Evolutionary conservation across 2,888 invertebrate genomes (phyloP), one percentile per base, ranked within the genome.

Genomic region (Xestia c-nigrum): DNA sequence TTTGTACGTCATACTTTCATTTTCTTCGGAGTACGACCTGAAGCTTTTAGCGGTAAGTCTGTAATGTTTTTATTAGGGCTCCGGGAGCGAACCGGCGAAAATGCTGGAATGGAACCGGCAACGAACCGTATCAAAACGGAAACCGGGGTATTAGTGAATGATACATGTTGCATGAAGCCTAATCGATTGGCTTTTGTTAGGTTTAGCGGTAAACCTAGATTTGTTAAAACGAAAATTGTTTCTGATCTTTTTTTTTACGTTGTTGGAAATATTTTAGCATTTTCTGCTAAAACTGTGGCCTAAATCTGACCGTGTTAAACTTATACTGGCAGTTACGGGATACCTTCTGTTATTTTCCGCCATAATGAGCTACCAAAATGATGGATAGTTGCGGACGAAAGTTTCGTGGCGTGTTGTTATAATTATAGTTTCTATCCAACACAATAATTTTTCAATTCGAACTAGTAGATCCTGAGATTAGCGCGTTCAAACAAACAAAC

Each of bases 41-140:
- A 89, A 86, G 85, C 89, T 88, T 86, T 88, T 85, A 89, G 87
- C 75, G 76, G 80, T 74, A 76, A 80, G 84, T 50, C 75, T 72
- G 86, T 85, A 79, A 89, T 89, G 86, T 80, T 88, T 86, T 88
- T 89, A 89, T 85, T 89, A 83, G 75, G 50, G 74, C 77, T 67
- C 43, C 55, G 67, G 78, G 66, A 73, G 80, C 64, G 65, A 78
- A 63, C 61, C 74, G 46, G 69, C 46, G 47, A 66, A 77, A 75
- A 74, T 82, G 80, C 75, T 65, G 79, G 64, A 76, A 81, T 67
- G 12, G 64, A 71, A 77, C 63, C 67, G 57, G 47, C 61, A 67
- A 12, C 69, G 57, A 76, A 68, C 80, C 61, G 73, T 55, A 63
- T 78, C 71, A 64, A 68, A 68, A 57, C 63, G 52, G 57, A 64